These are phyloP conservation scores for Drosophila limbata DNA, from an alignment of 2,888 invertebrate genomes.

Conservation along the genomic window DNA sequence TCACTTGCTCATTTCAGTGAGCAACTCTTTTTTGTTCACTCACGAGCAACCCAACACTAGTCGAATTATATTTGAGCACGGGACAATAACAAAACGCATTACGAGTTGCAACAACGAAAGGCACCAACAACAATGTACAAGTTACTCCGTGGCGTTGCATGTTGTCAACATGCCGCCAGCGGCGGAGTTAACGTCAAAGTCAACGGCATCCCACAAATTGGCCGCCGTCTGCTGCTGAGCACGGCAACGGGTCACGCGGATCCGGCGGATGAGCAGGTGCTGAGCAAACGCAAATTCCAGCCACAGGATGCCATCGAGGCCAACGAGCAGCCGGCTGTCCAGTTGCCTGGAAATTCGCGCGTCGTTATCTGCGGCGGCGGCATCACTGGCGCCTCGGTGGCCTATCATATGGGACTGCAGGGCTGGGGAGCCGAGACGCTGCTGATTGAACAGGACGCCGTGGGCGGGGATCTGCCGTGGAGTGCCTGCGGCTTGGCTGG, in stretches of 20 bases:
- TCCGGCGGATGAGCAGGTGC: constrained; percentile 66
- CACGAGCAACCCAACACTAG: not conserved
- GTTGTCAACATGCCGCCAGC: constrained; percentile 52
- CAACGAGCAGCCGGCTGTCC: constrained; percentile 49
- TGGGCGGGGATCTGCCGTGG: constrained; percentile 93
- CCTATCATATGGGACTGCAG: constrained; percentile 93
- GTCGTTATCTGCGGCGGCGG: constrained; percentile 94
- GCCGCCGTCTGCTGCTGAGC: constrained; percentile 29
- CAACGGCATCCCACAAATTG: constrained; percentile 6
- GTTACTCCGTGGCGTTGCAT: constrained; percentile 60
- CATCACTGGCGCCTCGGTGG: constrained; percentile 95
- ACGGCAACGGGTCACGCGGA: constrained; percentile 22
- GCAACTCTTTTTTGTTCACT: no score
- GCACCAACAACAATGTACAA: constrained; percentile 36
- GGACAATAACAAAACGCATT: constrained; percentile 41
- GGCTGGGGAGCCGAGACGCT: constrained; percentile 94
- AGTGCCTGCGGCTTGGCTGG: constrained; percentile 92
- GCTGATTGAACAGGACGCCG: constrained; percentile 92
- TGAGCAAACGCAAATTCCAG: constrained; percentile 81
- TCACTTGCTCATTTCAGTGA: no score
- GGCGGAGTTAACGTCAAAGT: constrained; percentile 37
- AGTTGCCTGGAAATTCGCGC: constrained; percentile 72
- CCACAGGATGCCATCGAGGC: constrained; percentile 73
- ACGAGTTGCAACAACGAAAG: not conserved
- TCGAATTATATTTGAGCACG: constrained; percentile 32